Evolutionary conservation across 2,888 invertebrate species (phyloP), one percentile per base, ranked within the genome.

Genomic region (Euclidia mi): DNA sequence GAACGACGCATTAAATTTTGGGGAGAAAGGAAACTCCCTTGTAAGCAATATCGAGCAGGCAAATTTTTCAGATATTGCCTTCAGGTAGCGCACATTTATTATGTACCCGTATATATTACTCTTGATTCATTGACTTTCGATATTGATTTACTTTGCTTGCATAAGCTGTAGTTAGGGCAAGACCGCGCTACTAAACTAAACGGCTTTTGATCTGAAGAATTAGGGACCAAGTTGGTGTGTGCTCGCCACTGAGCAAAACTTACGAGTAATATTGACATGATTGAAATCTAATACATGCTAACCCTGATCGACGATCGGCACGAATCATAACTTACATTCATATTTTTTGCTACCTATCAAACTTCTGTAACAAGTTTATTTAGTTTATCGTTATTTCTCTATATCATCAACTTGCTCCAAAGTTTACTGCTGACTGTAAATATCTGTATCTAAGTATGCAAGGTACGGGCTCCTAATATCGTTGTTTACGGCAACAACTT

Each of bases 41-140:
- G 94, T 94, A 94, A 94, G 94, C 94, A 94, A 94, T 94, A 94
- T 94, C 92, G 94, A 93, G 91, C 88, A 94, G 94, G 94, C 93
- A 94, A 94, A 94, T 94, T 94, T 94, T 94, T 94, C 94, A 94
- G 94, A 94, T 94, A 94, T 94, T 94, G 94, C 94, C 90, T 94
- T 92, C 94, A 94, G 94, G 94, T 94, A 94, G 94, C 90, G 92
- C 92, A 94, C 94, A 94, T 94, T 94, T 94, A 94, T 94, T 94
- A 94, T 94, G 94, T 94, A 94, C 94, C 94, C 94, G 93, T 94
- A 94, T 94, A 94, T 94, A 94, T 94, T 94, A 94, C 93, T 93
- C 94, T 89, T 94, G 94, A 94, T 94, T 94, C 94, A 94, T 94
- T 94, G 94, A 94, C 94, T 94, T 94, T 92, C 85, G 85, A 92